These are phyloP conservation scores for Dolomedes plantarius DNA, from an alignment of 2,888 invertebrate species.

Conservation along the genomic window DNA sequence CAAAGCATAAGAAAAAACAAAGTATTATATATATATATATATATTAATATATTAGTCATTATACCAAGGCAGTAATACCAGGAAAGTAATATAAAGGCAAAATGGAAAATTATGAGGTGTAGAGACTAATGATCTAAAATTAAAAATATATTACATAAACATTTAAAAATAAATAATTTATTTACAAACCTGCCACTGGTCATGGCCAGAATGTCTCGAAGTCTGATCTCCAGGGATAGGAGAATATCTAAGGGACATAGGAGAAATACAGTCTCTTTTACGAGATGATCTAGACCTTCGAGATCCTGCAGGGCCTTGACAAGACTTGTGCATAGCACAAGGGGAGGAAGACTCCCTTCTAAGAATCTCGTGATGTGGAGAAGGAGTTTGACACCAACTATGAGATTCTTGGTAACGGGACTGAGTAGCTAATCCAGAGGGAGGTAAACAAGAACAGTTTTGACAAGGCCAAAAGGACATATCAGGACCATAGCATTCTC, in stretches of 20 bases:
- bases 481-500: slow-evolving; percentile 33
- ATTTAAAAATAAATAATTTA: no score
- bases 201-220: slow-evolving; percentile 22
- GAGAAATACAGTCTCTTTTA: slow-evolving; percentile 41
- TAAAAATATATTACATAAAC: no score
- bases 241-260: slow-evolving; percentile 43
- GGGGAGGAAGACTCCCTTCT: slow-evolving; percentile 52
- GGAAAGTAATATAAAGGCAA: no score
- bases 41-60: no score
- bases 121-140: no score
- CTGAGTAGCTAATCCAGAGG: slow-evolving; percentile 25
- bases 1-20: no score
- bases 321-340: slow-evolving; percentile 40
- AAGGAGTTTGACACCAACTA: slow-evolving; percentile 37
- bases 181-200: slow-evolving; percentile 50
- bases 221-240: slow-evolving; percentile 28
- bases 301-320: slow-evolving; percentile 26
- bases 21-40: no score
- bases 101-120: no score
- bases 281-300: slow-evolving; percentile 37
- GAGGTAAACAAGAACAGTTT: slow-evolving; percentile 44
- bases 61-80: no score
- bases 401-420: slow-evolving; percentile 32
- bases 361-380: slow-evolving; percentile 44
- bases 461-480: slow-evolving; percentile 26